Percentiles rank a stretch among this genome's conserved stretches.
Conservation (phyloP, 2,888 invertebrate genomes). For the Yponomeuta sedellus region DNA sequence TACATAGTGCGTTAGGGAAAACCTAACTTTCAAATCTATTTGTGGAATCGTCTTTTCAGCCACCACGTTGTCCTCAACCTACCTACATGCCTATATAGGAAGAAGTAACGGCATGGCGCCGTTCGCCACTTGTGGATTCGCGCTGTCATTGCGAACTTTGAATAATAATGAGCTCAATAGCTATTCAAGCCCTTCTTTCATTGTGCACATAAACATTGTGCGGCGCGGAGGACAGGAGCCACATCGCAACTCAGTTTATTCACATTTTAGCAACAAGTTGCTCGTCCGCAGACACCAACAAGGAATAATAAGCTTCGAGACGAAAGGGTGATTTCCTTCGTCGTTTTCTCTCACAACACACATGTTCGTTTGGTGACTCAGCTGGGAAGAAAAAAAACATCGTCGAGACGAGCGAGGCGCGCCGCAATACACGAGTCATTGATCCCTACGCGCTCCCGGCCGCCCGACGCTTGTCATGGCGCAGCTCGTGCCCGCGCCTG, state of each 20-base stretch:
- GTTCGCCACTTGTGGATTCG: constrained; percentile 13
- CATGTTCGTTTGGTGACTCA: constrained; percentile 65
- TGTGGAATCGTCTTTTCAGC: background rate
- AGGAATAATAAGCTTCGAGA: constrained; percentile 3
- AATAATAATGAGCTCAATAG: constrained; percentile 50
- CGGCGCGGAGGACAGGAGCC: background rate
- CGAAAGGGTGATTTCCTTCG: constrained; percentile 12
- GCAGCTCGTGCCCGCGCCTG: constrained; percentile 37
- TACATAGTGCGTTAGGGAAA: no score
- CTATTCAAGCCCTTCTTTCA: constrained; percentile 29
- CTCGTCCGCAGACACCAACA: background rate
- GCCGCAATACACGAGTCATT: constrained; percentile 56
- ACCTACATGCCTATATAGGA: constrained; percentile 4
- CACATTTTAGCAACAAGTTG: background rate
- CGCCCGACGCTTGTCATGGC: constrained; percentile 53
- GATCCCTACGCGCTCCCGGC: constrained; percentile 67
- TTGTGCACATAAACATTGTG: constrained; percentile 1
- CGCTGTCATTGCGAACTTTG: constrained; percentile 45
- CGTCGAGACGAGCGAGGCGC: constrained; percentile 51
- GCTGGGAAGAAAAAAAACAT: constrained; percentile 56
- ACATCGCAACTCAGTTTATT: constrained; percentile 2
- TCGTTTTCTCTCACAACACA: constrained; percentile 40
- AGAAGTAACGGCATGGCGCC: constrained; percentile 19
- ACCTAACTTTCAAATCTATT: background rate
- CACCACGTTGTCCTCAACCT: background rate